Evolutionary conservation across 1,140 invertebrate genomes (phyloP), one percentile per base, ranked within the genome.

Genomic region (Drosophila rufa): DNA sequence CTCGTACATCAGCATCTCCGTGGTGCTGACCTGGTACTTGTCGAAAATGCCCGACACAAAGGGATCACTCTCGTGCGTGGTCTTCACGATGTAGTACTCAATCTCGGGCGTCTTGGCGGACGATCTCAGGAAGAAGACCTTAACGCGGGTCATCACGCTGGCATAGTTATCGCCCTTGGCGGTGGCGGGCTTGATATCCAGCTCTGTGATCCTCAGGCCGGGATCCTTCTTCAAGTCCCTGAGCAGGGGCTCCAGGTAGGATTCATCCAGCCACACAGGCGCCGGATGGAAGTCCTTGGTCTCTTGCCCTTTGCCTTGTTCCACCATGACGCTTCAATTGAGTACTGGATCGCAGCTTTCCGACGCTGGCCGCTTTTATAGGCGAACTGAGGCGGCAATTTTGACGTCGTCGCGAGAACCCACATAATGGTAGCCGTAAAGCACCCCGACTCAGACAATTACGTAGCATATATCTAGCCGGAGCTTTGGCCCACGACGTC

Each of bases 1-100:
- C n/a, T 92, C 86, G 51, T 92, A 92, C 86, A 92, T 92, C 12
- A 80, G 46, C 92, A 92, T 92, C 58, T 92, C 92, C 5, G 87
- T 92, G 7, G 51, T 61, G 51, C 74, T 84, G 0, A 80, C 71
- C 56, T 92, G 55, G 59, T 92, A 92, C 48, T 68, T 40, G 0
- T 68, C 75, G 11, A 92, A 87, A 17, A 92, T 81, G 17, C n/a
- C 59, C 0, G 80, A 62, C 8, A 70, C 61, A 36, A 76, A 71
- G 1, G 79, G 75, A 85, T 92, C 82, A 40, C 78, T 82, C 64
- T 92, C 91, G 57, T 86, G 80, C 1, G 92, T 85, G 3, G 86
- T 92, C 56, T 92, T 92, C 51, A 92, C 78, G 46, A 92, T 92
- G 38, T 89, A 92, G 25, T 58, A 83, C 25, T 74, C 80, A 8